Percentiles rank a stretch among this genome's conserved stretches.
Evolutionary conservation across 2,113 vertebrate species (phyloP).

Genomic region (Varanus salvator): DNA sequence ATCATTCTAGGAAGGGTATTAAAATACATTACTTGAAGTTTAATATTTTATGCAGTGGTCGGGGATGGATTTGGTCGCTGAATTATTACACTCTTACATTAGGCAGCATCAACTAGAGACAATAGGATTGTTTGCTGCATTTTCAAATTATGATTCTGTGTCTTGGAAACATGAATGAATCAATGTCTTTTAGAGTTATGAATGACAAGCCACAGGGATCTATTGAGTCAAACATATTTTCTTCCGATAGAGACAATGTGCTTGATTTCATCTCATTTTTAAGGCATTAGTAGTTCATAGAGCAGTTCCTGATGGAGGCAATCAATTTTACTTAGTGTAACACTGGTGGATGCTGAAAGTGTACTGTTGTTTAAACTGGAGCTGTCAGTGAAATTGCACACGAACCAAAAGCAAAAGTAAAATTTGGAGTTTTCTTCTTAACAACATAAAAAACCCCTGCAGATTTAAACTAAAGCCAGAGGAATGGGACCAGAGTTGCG

Average conservation of each 20-base stretch:
- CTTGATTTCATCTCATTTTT: conserved; percentile 61
- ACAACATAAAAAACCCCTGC: too few relatives aligned
- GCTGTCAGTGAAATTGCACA: not conserved
- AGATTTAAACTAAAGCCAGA: not conserved
- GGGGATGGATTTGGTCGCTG: conserved; percentile 50
- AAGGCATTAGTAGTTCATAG: conserved; percentile 69
- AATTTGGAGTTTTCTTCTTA: not conserved
- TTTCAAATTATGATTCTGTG: conserved; percentile 60
- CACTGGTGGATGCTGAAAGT: not conserved
- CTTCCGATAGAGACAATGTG: conserved; percentile 44
- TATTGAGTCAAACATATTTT: conserved; percentile 47
- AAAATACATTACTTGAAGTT: conserved; percentile 50
- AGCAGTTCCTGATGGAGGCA: conserved; percentile 48
- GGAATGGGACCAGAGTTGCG: not conserved
- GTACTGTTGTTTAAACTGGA: not conserved
- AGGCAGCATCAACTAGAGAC: conserved; percentile 65
- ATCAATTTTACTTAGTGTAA: conserved; percentile 17
- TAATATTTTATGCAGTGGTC: conserved; percentile 51
- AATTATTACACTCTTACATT: conserved; percentile 65
- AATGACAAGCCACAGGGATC: conserved; percentile 56
- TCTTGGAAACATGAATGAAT: conserved; percentile 62
- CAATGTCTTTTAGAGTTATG: conserved; percentile 61
- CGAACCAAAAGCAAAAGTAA: not conserved
- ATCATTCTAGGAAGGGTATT: conserved; percentile 39
- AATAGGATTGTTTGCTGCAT: conserved; percentile 52